These are phyloP conservation scores for Eudasyphora cyanicolor DNA, from an alignment of 2,888 invertebrate species.

Conservation along the genomic window DNA sequence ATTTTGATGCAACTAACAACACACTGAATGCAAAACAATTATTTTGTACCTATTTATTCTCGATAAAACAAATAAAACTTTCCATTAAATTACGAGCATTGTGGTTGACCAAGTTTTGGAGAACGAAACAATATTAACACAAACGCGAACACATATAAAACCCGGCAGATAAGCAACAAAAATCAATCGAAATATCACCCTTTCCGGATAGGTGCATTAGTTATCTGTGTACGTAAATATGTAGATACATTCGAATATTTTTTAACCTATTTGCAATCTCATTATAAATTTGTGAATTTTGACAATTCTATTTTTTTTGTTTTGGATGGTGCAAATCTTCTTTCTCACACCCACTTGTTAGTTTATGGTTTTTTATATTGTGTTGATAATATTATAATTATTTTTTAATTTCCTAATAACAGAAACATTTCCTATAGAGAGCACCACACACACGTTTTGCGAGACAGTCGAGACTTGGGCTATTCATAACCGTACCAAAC, in stretches of 20 bases:
- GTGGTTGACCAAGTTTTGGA: neutral
- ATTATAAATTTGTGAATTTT: slow-evolving; percentile 6
- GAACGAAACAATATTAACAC: neutral
- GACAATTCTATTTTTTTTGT: neutral
- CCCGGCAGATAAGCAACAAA: neutral
- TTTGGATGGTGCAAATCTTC: neutral
- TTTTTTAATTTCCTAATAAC: neutral
- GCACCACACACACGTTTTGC: neutral
- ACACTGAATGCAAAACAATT: slow-evolving; percentile 37
- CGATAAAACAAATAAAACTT: too few relatives aligned
- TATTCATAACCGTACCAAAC: slow-evolving; percentile 40
- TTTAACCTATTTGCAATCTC: slow-evolving; percentile 14
- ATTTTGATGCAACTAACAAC: slow-evolving; percentile 15
- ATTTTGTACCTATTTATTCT: neutral
- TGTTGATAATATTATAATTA: neutral
- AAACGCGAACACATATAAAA: neutral
- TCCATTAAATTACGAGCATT: neutral
- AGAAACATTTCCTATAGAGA: neutral
- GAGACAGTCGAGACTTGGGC: neutral
- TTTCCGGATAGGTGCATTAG: neutral
- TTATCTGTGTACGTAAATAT: too few relatives aligned
- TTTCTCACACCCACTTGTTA: neutral
- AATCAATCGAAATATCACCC: too few relatives aligned
- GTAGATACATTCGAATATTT: too few relatives aligned
- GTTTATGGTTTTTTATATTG: neutral